Percentiles rank a stretch among this genome's conserved stretches.
Conservation (phyloP, 1,140 invertebrate genomes). For the Aphelinus certus region DNA sequence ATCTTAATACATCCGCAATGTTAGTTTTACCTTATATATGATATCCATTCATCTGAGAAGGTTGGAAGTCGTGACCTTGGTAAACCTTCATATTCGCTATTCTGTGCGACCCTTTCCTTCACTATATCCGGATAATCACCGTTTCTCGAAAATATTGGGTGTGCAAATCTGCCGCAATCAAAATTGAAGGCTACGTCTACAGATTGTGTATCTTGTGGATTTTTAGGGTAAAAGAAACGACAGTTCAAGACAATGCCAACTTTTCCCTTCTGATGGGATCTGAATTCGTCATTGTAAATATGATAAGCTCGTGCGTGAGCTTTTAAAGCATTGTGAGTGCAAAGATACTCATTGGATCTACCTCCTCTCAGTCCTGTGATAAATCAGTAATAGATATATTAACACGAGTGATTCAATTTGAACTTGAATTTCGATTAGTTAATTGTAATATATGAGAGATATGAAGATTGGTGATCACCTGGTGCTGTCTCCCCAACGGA, state of each 20-base stretch:
- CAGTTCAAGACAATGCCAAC: conserved; percentile 43
- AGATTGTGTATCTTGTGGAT: conserved; percentile 35
- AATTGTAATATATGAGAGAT: conserved; percentile 32
- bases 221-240: conserved; percentile 36
- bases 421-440: too few relatives aligned
- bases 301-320: conserved; percentile 55
- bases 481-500: conserved; percentile 33
- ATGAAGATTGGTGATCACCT: too few relatives aligned
- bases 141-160: conserved; percentile 69
- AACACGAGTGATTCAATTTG: too few relatives aligned
- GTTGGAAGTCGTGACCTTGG: conserved; percentile 65
- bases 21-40: conserved; percentile 49
- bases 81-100: conserved; percentile 67
- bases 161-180: conserved; percentile 70
- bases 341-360: conserved; percentile 48
- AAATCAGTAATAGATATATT: too few relatives aligned
- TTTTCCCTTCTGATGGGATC: conserved; percentile 67
- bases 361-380: neutral
- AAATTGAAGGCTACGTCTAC: conserved; percentile 53
- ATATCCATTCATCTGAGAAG: conserved; percentile 64
- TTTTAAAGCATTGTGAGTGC: conserved; percentile 53
- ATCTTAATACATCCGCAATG: too few relatives aligned
- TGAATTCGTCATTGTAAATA: conserved; percentile 72
- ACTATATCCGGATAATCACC: conserved; percentile 73
- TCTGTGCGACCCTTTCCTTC: conserved; percentile 63